Evolutionary conservation across 2,888 invertebrate species (phyloP).

Genomic region (Rhodophaea formosa): DNA sequence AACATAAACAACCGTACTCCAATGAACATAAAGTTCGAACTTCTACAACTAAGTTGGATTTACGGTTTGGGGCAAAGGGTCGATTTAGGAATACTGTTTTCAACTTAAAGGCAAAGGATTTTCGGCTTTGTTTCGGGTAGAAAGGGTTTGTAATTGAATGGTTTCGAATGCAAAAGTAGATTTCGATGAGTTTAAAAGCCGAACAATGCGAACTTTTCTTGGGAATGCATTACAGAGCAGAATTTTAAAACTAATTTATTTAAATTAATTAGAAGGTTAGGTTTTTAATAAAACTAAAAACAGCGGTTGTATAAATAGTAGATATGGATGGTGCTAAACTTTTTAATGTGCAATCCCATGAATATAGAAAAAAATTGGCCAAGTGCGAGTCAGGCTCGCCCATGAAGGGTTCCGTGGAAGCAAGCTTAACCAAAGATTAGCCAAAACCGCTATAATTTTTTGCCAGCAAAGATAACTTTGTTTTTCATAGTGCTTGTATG

Average conservation of each 20-base stretch:
- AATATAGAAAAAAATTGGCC: too few species aligned
- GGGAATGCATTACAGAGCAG: conserved; percentile 5
- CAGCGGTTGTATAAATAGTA: too few species aligned
- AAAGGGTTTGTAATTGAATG: not conserved
- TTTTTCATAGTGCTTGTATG: too few species aligned
- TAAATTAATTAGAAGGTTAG: not conserved
- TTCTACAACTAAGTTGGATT: conserved; percentile 5
- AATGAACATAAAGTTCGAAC: conserved; percentile 4
- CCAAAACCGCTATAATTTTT: too few species aligned
- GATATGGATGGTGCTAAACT: too few species aligned
- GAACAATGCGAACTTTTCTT: conserved; percentile 9
- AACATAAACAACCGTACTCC: conserved; percentile 1
- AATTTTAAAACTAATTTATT: conserved; percentile 3
- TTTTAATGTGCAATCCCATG: too few species aligned
- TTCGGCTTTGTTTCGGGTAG: conserved; percentile 1
- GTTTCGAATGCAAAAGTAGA: not conserved
- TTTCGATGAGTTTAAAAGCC: conserved; percentile 4
- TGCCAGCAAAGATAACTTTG: too few species aligned
- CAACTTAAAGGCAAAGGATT: conserved; percentile 1
- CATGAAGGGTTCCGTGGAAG: too few species aligned
- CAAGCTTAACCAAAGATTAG: too few species aligned
- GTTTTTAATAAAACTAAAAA: too few species aligned
- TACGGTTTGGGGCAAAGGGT: conserved; percentile 20
- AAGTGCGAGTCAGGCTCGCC: too few species aligned
- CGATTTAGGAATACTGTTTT: conserved; percentile 23